Percentiles rank a stretch among this genome's conserved stretches.
Evolutionary conservation across 2,888 invertebrate species (phyloP).

Genomic region (Lordiphosa andalusiaca): DNA sequence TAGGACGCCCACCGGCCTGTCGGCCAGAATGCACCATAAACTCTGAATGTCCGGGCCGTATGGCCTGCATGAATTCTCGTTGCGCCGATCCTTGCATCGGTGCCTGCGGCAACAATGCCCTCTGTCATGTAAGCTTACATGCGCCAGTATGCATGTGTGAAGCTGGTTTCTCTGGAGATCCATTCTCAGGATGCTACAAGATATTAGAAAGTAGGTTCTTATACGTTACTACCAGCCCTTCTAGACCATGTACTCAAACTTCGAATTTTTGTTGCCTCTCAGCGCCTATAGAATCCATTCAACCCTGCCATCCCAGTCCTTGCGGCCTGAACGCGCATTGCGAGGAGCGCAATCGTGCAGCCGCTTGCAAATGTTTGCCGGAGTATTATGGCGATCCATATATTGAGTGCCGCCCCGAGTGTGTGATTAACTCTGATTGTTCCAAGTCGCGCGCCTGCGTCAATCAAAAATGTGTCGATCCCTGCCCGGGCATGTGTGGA

Average conservation of each 20-base stretch:
- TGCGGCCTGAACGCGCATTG: conserved; percentile 86
- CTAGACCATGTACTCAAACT: background rate
- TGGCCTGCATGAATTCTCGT: conserved; percentile 82
- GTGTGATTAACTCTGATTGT: conserved; percentile 85
- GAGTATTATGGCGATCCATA: conserved; percentile 85
- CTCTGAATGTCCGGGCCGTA: conserved; percentile 81
- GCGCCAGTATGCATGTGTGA: conserved; percentile 82
- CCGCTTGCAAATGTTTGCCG: conserved; percentile 84
- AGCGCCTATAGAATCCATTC: conserved; percentile 81
- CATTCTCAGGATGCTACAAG: conserved; percentile 82
- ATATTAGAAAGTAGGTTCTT: conserved; percentile 81
- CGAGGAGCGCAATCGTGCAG: conserved; percentile 84
- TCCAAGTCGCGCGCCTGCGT: conserved; percentile 84
- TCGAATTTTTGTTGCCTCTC: conserved; percentile 20
- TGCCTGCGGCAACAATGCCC: conserved; percentile 85
- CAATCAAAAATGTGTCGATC: conserved; percentile 90
- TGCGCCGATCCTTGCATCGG: conserved; percentile 85
- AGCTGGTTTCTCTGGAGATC: conserved; percentile 84
- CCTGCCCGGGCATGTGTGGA: conserved; percentile 91
- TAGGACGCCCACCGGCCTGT: conserved; percentile 84
- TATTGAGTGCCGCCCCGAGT: conserved; percentile 86
- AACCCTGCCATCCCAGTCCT: conserved; percentile 85
- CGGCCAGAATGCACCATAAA: conserved; percentile 85
- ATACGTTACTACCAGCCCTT: background rate
- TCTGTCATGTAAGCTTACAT: conserved; percentile 83